Base-by-base conservation (phyloP, 2,888 invertebrate species). In the Eremobia ochroleuca region DNA sequence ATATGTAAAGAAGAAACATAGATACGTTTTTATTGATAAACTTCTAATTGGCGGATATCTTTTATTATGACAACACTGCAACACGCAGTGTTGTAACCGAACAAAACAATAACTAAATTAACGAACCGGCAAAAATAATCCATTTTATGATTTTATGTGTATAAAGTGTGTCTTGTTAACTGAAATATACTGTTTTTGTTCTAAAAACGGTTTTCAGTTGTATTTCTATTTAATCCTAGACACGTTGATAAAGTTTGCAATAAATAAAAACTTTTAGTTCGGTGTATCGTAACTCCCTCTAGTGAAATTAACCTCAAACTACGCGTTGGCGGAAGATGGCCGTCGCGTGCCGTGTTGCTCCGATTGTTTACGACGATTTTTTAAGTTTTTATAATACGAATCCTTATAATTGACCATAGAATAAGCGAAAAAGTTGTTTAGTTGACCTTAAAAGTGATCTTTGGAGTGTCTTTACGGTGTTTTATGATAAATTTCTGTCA, bases 311-410 rank as follows among this genome's bases (percentile, higher is more conserved):
- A 93, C 92, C 92, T 94, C 84, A 94, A 96, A 95, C 93, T 91
- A 89, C 91, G 92, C 93, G 93, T 93, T 93, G 94, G 94, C 96
- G 96, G 96, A 96, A 96, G 95, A 96, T 96, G 96, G 96, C 96
- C 96, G 96, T 94, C 96, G 96, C 93, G 95, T 95, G 94, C 92
- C 92, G 95, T 93, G 95, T 94, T 91, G 96, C 96, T 96, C 96
- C 91, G 95, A 92, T 92, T 95, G 94, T 96, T 96, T 96, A 95
- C 92, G 91, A 92, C 93, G 92, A 91, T 92, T 93, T 93, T 92
- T 92, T 91, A 95, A 95, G 94, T 95, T 96, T 96, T 94, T 94
- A 92, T 89, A 88, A 88, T 85, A 89, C 82, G 91, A 91, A 92
- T 89, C 86, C 90, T 85, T 80, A 83, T 88, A 87, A 86, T 90